phyloP scores from a whole-genome alignment of 2,113 vertebrate species.

The Ardeotis arabs region DNA sequence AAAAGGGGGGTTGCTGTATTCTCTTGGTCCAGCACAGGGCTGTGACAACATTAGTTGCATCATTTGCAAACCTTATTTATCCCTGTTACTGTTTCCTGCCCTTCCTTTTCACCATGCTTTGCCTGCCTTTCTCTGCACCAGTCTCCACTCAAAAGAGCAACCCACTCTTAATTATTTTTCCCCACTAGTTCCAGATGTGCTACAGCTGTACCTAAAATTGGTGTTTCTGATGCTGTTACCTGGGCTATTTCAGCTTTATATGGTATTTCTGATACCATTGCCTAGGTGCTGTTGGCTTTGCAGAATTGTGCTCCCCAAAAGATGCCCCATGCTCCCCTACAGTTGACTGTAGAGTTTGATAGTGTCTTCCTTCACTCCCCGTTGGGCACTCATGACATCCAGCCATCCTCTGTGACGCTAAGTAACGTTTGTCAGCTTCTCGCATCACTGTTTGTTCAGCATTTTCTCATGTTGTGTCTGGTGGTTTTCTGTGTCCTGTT shows the following conservation, averaged over 20 bases:
- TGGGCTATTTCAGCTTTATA: background rate
- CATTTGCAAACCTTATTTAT: background rate
- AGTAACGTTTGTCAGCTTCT: background rate
- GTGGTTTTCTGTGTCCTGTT: background rate
- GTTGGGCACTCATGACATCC: background rate
- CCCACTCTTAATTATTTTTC: background rate
- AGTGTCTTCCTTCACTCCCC: background rate
- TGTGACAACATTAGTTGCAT: background rate
- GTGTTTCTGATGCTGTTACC: background rate
- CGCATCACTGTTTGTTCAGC: background rate
- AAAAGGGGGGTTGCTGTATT: background rate
- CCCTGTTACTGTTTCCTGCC: background rate
- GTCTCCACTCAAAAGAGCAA: fast-evolving
- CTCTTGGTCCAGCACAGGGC: background rate
- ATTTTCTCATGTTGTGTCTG: background rate
- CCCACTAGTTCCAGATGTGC: background rate
- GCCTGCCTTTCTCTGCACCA: background rate
- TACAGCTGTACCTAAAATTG: background rate
- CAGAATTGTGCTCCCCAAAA: background rate
- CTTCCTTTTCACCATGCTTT: background rate
- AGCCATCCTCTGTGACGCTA: background rate
- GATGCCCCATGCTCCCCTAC: background rate
- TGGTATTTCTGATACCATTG: background rate
- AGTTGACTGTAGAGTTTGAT: background rate
- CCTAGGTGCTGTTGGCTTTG: background rate